Base-by-base conservation (phyloP, 2,113 vertebrate species). In the human (Homo sapiens) region DNA sequence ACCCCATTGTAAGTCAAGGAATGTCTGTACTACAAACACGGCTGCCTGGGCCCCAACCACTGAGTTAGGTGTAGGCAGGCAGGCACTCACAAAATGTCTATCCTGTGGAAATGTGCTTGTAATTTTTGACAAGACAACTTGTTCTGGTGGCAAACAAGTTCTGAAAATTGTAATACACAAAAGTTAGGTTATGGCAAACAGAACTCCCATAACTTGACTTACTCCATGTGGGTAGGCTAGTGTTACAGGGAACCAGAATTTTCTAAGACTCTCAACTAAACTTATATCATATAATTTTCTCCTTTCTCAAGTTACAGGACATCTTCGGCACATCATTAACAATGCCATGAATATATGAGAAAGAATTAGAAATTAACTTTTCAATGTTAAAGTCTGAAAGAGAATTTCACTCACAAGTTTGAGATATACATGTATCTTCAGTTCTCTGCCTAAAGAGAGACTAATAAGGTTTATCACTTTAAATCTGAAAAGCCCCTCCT, bases 61-160 rank as follows among this genome's bases (percentile, higher is more conserved):
- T 32, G 32, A 45, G 22, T 70, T 55, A 68, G 45, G 59, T 79
- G 52, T 94, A 38, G 73, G 66, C 35, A 66, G 61, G 32, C 38
- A 94, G 61, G 87, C 9, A 86, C 40, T 35, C n/a, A 94, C 45
- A 84, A 94, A 96, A 92, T 50, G 9, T 22, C 52, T 80, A 27
- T 61, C 64, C 55, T 59, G 59, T 38, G 18, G 64, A 84, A 84
- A 96, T n/a, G 9, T 48, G 61, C 52, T 55, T 85, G 18, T 73
- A 64, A 72, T 72, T 89, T 82, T 86, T 94, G 11, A 88, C 2
- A 61, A 91, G 43, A 78, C 32, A 72, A 90, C 43, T 90, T 80
- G 20, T 66, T 96, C 94, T 87, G 94, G 76, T 66, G 70, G n/a
- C 38, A 89, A 95, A 72, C 25, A 89, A 96, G 43, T 75, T 93